phyloP scores from a whole-genome alignment of 2,113 vertebrate species.

The Semnornis frantzii region DNA sequence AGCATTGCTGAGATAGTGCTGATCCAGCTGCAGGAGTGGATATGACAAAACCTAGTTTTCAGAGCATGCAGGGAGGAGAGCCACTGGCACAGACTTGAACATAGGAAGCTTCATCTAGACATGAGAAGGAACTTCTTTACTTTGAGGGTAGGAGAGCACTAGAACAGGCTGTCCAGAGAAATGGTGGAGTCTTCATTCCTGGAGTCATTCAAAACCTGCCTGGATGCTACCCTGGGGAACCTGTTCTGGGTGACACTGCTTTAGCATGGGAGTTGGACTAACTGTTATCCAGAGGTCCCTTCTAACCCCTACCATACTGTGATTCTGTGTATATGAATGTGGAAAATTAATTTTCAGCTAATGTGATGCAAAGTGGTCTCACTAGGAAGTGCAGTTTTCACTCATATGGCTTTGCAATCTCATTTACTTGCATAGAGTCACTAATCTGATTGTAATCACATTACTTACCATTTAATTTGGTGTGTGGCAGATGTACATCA shows the following conservation, averaged over 20 bases:
- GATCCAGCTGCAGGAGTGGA: too few relatives aligned
- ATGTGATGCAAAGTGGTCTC: slow-evolving; percentile 68
- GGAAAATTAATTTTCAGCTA: slow-evolving; percentile 68
- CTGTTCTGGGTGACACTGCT: too few relatives aligned
- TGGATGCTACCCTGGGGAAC: too few relatives aligned
- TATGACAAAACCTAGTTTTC: too few relatives aligned
- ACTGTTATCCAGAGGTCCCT: not conserved
- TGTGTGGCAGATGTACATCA: slow-evolving; percentile 67
- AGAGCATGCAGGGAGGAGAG: too few relatives aligned
- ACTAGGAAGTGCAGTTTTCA: slow-evolving; percentile 61
- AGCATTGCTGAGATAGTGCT: too few relatives aligned
- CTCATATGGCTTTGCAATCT: slow-evolving; percentile 50
- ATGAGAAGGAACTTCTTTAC: too few relatives aligned
- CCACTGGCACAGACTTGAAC: too few relatives aligned
- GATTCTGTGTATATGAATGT: not conserved
- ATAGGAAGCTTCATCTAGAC: too few relatives aligned
- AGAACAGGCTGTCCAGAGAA: not conserved
- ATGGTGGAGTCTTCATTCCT: not conserved
- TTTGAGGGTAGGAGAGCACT: too few relatives aligned
- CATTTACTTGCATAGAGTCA: slow-evolving; percentile 64
- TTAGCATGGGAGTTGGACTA: not conserved
- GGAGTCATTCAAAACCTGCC: too few relatives aligned
- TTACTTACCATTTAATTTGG: slow-evolving; percentile 78
- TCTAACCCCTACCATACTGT: not conserved
- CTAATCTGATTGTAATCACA: slow-evolving; percentile 75